Evolutionary conservation across 2,113 vertebrate species (phyloP), one percentile per base, ranked within the genome.

Genomic region (Gallinago media): DNA sequence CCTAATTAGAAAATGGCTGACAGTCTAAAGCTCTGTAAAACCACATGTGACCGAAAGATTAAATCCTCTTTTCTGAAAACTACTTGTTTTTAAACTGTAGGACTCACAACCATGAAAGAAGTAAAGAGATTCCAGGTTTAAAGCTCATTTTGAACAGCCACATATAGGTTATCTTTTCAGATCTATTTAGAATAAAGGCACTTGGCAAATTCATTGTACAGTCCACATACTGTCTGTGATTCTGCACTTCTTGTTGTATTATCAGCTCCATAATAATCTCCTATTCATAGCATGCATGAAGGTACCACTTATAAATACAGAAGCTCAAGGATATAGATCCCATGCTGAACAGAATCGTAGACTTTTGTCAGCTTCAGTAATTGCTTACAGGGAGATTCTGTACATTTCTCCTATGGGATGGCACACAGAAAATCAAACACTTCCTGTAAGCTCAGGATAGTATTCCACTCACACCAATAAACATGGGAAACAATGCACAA

Each of bases 1-100:
- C 27, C 62, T 93, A 62, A 91, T 76, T 55, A 91, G 55, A 88
- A 93, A 95, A 85, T 25, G 19, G 68, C 68, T 88, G 68, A 52
- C 47, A 59, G 23, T 27, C 63, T 44, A 71, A 74, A 86, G 44
- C 31, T 54, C 26, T 72, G 47, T 36, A 66, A 92, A 92, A 70
- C 40, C 71, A 91, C 4, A 42, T 19, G 49, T 3, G n/a, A 27
- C 54, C 58, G 25, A 94, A 81, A 7, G 36, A 71, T 44, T 7
- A 89, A 91, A 87, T 50, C 15, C 59, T 61, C 38, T 55, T 75
- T 68, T 61, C 49, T 68, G 38, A 21, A 49, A 91, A 66, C 19
- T 8, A n/a, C 34, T 59, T 92, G 38, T 17, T 93, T 75, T 81
- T 50, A 79, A 78, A 70, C 44, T 36, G 13, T 0, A 76, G 11